phyloP scores from a whole-genome alignment of 2,888 invertebrate species.

The Anticlea derivata region DNA sequence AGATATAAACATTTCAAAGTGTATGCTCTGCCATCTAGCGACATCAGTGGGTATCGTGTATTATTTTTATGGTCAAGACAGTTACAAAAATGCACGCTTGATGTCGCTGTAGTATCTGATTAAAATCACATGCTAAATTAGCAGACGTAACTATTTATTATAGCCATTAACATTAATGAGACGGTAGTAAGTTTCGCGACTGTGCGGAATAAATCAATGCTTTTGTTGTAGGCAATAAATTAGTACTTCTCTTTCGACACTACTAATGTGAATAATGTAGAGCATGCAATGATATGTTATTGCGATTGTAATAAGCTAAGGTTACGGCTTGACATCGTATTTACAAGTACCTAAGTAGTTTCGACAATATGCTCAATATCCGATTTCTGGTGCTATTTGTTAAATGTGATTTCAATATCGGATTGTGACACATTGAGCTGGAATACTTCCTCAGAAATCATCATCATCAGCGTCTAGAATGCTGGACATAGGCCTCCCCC shows the following conservation, averaged over 20 bases:
- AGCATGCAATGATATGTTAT: constrained; percentile 15
- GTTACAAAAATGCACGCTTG: constrained; percentile 32
- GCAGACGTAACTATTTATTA: constrained; percentile 23
- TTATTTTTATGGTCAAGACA: constrained; percentile 19
- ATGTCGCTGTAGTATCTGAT: constrained; percentile 30
- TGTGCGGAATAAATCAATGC: constrained; percentile 26
- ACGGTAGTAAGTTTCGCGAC: constrained; percentile 23
- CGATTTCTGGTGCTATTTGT: too few species aligned
- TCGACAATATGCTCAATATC: too few species aligned
- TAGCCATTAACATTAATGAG: constrained; percentile 25
- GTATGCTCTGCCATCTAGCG: constrained; percentile 44
- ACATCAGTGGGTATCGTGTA: constrained; percentile 25
- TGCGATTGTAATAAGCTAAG: constrained; percentile 10
- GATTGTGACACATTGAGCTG: too few species aligned
- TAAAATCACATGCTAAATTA: constrained; percentile 25
- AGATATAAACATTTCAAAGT: too few species aligned
- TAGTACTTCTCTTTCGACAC: constrained; percentile 13
- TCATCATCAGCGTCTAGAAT: too few species aligned
- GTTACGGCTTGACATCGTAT: constrained; percentile 5
- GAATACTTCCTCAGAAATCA: too few species aligned
- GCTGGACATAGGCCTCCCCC: too few species aligned
- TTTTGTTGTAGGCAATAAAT: constrained; percentile 19
- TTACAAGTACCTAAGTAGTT: too few species aligned
- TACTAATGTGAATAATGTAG: constrained; percentile 20
- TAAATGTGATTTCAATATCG: too few species aligned